Evolutionary conservation across 1,140 invertebrate genomes (phyloP).

Genomic region (Cydia amplana): DNA sequence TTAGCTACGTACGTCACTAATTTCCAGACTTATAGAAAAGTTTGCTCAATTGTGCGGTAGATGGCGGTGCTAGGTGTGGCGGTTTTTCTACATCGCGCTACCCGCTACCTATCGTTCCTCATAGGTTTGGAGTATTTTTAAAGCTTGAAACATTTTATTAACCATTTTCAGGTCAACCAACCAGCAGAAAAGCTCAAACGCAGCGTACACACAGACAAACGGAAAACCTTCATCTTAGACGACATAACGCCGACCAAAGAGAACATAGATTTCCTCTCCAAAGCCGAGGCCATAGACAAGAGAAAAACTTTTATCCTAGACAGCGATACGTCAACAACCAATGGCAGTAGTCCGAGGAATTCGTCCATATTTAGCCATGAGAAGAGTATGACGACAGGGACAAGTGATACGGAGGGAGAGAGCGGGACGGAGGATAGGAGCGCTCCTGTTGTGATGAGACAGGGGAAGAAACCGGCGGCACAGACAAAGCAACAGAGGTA

Average conservation of each 20-base stretch:
- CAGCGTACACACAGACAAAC: conserved; percentile 52
- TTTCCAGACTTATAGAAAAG: conserved; percentile 57
- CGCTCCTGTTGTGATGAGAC: conserved; percentile 65
- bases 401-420: conserved; percentile 70
- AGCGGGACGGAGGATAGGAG: conserved; percentile 62
- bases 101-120: too few relatives aligned
- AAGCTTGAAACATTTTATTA: not conserved
- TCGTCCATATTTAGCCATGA: conserved; percentile 74
- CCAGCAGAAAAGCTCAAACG: conserved; percentile 57
- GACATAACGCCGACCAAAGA: conserved; percentile 68
- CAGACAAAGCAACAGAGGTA: conserved; percentile 71
- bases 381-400: conserved; percentile 59
- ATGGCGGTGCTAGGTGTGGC: too few relatives aligned
- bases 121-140: too few relatives aligned
- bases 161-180: conserved; percentile 57
- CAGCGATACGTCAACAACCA: conserved; percentile 75
- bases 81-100: not conserved
- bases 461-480: conserved; percentile 49
- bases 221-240: conserved; percentile 64
- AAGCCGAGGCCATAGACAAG: conserved; percentile 63
- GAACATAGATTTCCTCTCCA: conserved; percentile 60
- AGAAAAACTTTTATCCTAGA: conserved; percentile 70
- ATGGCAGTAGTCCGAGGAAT: conserved; percentile 72
- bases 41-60: not conserved
- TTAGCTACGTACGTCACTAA: conserved; percentile 67